Evolutionary conservation across 2,113 vertebrate species (phyloP).

Genomic region (Benthochromis sp.): DNA sequence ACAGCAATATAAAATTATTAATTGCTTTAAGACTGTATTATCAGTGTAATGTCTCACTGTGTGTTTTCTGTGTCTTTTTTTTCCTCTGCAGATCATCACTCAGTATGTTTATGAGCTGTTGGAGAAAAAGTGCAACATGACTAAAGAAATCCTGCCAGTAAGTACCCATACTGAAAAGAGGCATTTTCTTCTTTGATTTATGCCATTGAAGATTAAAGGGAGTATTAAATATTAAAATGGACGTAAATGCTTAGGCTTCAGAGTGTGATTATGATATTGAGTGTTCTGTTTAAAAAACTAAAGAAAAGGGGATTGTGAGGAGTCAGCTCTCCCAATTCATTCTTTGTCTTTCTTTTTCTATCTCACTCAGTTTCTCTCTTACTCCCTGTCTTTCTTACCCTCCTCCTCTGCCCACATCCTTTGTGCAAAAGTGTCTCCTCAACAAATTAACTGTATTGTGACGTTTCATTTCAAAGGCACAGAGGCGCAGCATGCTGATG

Average conservation of each 20-base stretch:
- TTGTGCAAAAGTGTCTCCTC: slow-evolving; percentile 62
- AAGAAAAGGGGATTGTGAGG: slow-evolving; percentile 28
- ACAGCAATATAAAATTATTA: slow-evolving; percentile 1
- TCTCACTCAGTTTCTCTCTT: slow-evolving; percentile 28
- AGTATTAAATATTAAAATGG: slow-evolving; percentile 62
- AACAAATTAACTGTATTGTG: slow-evolving; percentile 72
- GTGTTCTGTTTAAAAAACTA: slow-evolving; percentile 40
- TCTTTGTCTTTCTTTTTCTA: slow-evolving; percentile 40
- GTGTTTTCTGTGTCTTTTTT: slow-evolving; percentile 17
- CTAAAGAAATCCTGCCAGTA: slow-evolving; percentile 89
- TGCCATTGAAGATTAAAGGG: slow-evolving; percentile 68
- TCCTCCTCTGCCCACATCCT: slow-evolving; percentile 33
- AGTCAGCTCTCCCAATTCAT: slow-evolving; percentile 30
- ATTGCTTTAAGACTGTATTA: slow-evolving; percentile 14
- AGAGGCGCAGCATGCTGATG: slow-evolving; percentile 45
- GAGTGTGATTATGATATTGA: slow-evolving; percentile 48
- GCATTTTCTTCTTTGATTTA: slow-evolving; percentile 48
- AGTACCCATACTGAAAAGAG: slow-evolving; percentile 65
- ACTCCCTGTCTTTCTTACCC: slow-evolving; percentile 9
- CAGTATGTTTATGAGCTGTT: slow-evolving; percentile 90
- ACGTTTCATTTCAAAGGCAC: slow-evolving; percentile 60
- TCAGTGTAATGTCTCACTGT: slow-evolving; percentile 18
- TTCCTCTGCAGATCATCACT: slow-evolving; percentile 84
- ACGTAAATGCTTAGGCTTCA: slow-evolving; percentile 45
- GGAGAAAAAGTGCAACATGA: slow-evolving; percentile 91